Evolutionary conservation across 1,140 invertebrate species (phyloP).

Genomic region (Platorchestia sp.): DNA sequence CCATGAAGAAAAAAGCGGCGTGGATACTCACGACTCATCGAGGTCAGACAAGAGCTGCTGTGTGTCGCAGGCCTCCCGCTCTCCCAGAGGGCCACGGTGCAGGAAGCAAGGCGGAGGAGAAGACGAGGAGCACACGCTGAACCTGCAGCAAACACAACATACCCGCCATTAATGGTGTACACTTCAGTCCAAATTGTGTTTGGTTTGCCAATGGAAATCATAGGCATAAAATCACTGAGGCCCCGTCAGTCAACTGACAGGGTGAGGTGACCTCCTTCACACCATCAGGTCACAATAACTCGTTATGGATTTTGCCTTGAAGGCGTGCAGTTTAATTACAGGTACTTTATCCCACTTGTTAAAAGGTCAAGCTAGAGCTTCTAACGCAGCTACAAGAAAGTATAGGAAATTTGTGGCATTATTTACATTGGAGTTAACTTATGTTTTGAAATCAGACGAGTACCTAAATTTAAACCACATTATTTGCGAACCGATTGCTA

Average conservation of each 20-base stretch:
- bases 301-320: neutral
- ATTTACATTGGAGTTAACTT: neutral
- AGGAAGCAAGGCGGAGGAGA: slow-evolving; percentile 22
- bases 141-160: neutral
- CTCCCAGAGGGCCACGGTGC: slow-evolving; percentile 11
- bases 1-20: neutral
- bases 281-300: too few relatives aligned
- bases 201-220: too few relatives aligned
- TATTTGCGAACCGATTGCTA: neutral
- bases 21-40: slow-evolving; percentile 63
- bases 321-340: neutral
- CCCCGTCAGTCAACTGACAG: too few relatives aligned
- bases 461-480: neutral
- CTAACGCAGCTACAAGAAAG: neutral
- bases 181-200: too few relatives aligned
- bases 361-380: neutral
- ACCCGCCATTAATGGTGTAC: too few relatives aligned
- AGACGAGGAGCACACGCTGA: slow-evolving; percentile 46
- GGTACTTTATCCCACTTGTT: neutral
- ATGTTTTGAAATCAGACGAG: neutral
- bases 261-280: too few relatives aligned
- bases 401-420: neutral
- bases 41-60: slow-evolving; percentile 58
- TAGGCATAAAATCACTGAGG: too few relatives aligned
- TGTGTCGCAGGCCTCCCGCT: neutral